Base-by-base conservation (phyloP, 2,113 vertebrate species). In the Epinephelus moara region DNA sequence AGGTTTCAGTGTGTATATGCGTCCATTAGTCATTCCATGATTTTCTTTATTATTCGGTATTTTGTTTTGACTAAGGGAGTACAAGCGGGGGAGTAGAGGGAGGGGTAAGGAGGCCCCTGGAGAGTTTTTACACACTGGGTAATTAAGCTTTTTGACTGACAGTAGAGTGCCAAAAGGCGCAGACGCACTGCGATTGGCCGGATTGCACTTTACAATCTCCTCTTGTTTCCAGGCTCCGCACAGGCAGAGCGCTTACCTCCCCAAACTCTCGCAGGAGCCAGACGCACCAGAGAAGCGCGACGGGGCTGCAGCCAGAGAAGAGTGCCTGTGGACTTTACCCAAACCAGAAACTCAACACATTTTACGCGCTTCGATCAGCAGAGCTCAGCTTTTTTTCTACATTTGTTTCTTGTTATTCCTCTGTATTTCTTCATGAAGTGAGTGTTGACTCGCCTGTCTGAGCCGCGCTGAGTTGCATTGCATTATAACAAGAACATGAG, bases 121-220 rank as follows among this genome's bases (percentile, higher is more conserved):
- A 52, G 89, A 70, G 84, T 75, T 93, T 87, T 92, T 89, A 88
- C 89, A 71, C 88, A 23, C 79, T 14, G 72, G 81, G 85, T 94
- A 92, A 91, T 93, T 91, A 92, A 92, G 85, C 78, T 53, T 80
- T 88, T 76, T 95, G 94, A 95, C 91, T 95, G 94, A 94, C 94
- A 94, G 89, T 81, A 15, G 71, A 75, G 90, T 89, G 91, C 92
- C 94, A 95, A 94, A 95, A 94, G 93, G 94, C 91, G 52, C 82
- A 83, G 88, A 74, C 88, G 81, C 85, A 4, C 85, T 95, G 91
- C 87, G 71, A 96, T 96, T 96, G 95, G 95, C 81, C 84, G 74
- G 37, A 42, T 84, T 73, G 78, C 74, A 70, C 90, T 91, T 93
- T 88, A 85, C 93, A 82, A 82, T 77, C 92, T 87, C 67, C 88